Percentiles rank a stretch among this genome's conserved stretches.
phyloP scores from a whole-genome alignment of 1,140 invertebrate genomes.

The Potamilus streckersoni region DNA sequence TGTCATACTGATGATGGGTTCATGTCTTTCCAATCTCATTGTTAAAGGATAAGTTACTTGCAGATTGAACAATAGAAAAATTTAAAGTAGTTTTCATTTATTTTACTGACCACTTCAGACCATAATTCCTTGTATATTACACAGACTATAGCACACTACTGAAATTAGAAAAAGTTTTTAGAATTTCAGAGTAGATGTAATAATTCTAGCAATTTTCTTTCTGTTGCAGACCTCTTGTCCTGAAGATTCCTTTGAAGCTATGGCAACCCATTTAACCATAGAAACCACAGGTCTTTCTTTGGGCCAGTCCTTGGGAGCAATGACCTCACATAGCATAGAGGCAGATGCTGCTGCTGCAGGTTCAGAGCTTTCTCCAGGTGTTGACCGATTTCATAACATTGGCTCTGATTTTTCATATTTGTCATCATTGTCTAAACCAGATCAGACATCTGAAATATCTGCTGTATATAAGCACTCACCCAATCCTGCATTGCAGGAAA shows the following conservation, averaged over 20 bases:
- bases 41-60: too few relatives aligned
- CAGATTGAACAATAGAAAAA: too few relatives aligned
- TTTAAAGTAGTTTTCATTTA: too few relatives aligned
- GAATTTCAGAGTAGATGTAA: too few relatives aligned
- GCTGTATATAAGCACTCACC: not conserved
- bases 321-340: conserved; percentile 15
- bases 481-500: conserved; percentile 13
- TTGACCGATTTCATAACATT: conserved; percentile 2
- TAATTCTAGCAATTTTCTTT: not conserved
- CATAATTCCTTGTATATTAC: too few relatives aligned
- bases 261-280: conserved; percentile 35
- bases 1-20: too few relatives aligned
- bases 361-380: conserved; percentile 12
- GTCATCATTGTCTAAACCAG: too few relatives aligned
- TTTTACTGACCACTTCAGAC: too few relatives aligned
- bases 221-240: conserved; percentile 48
- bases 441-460: too few relatives aligned
- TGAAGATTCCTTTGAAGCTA: conserved; percentile 36
- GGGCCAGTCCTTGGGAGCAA: conserved; percentile 31
- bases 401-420: not conserved
- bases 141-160: too few relatives aligned
- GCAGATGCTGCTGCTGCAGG: conserved; percentile 30
- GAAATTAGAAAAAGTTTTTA: too few relatives aligned
- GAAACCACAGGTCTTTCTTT: conserved; percentile 39
- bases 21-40: too few relatives aligned